Evolutionary conservation across 2,888 invertebrate genomes (phyloP).

Genomic region (Tiliacea aurago): DNA sequence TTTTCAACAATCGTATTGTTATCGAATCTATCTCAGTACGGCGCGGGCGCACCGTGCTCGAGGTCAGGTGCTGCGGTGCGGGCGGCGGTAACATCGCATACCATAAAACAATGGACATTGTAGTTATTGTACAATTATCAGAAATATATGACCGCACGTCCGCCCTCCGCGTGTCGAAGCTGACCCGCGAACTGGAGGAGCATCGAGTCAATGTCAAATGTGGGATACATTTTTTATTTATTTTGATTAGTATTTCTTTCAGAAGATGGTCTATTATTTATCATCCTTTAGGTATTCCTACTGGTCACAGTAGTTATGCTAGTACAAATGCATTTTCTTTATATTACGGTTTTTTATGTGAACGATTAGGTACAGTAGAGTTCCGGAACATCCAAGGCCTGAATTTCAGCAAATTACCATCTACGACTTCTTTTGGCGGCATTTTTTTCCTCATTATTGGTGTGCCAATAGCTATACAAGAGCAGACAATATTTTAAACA

Average conservation of each 20-base stretch:
- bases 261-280: neutral
- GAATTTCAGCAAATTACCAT: conserved; percentile 5
- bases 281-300: neutral
- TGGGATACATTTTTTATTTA: conserved; percentile 2
- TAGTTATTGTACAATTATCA: conserved; percentile 68
- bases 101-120: conserved; percentile 71
- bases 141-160: conserved; percentile 60
- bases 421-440: neutral
- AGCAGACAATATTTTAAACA: neutral
- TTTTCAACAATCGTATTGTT: conserved; percentile 84
- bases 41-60: conserved; percentile 49
- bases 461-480: neutral
- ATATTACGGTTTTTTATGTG: neutral
- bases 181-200: conserved; percentile 7
- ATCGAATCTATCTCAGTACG: conserved; percentile 73
- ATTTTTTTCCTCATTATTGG: conserved; percentile 4
- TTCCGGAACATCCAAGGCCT: neutral
- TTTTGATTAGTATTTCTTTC: neutral
- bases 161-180: conserved; percentile 38
- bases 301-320: neutral
- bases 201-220: conserved; percentile 20
- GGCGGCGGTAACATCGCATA: conserved; percentile 54
- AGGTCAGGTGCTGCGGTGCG: conserved; percentile 46
- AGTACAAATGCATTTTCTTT: neutral
- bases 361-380: neutral